Evolutionary conservation across 2,113 vertebrate species (phyloP).

Genomic region (Aleadryas rufinucha): DNA sequence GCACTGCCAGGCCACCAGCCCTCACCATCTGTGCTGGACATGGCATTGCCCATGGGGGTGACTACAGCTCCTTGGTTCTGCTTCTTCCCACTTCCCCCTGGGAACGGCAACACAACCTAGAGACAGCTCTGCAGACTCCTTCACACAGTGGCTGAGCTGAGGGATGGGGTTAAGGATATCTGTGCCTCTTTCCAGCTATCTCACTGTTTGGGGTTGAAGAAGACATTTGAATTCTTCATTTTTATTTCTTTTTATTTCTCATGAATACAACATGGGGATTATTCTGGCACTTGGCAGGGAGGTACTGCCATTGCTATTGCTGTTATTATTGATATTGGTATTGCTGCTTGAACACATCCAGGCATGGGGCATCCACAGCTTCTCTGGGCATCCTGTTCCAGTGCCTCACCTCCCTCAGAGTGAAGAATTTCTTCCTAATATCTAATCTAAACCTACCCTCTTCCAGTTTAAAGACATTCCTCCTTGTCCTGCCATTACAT

Average conservation of each 20-base stretch:
- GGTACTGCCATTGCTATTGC: background rate
- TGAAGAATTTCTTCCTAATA: background rate
- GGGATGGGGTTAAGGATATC: background rate
- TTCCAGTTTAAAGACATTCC: background rate
- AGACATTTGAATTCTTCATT: background rate
- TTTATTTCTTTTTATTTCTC: background rate
- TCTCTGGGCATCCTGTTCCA: background rate
- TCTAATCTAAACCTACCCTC: background rate
- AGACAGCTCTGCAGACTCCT: background rate
- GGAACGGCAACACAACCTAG: background rate
- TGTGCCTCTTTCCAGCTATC: background rate
- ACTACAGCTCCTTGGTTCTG: background rate
- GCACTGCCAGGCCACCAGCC: background rate
- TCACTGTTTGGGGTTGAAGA: background rate
- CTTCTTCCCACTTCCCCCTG: background rate
- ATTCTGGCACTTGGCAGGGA: background rate
- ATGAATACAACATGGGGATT: background rate
- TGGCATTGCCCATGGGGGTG: background rate
- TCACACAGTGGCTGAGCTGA: background rate
- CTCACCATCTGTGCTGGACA: accelerated
- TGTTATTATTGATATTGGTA: background rate
- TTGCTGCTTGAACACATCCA: background rate
- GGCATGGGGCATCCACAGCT: background rate
- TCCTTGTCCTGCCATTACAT: background rate
- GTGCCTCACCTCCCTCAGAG: background rate